Percentiles rank a stretch among this genome's conserved stretches.
phyloP scores from a whole-genome alignment of 2,888 invertebrate species.

The Philonicus albiceps region DNA sequence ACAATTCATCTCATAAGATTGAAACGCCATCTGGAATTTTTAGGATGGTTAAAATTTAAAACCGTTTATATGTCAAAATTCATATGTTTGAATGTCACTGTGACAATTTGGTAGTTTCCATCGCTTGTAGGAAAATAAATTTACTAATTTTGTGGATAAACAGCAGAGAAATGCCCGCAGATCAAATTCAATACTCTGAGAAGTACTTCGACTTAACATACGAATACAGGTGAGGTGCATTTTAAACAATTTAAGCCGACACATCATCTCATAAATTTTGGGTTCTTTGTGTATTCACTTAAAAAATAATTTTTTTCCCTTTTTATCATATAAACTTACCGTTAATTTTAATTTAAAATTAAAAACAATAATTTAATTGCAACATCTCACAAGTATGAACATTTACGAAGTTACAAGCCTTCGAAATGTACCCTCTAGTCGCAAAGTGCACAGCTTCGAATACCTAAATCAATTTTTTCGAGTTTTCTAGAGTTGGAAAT shows the following conservation, averaged over 20 bases:
- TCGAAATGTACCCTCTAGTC: too few species aligned
- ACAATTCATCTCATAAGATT: not conserved
- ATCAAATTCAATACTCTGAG: slow-evolving; percentile 91
- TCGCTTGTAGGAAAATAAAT: not conserved
- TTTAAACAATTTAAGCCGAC: not conserved
- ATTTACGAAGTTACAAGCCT: too few species aligned
- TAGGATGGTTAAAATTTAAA: not conserved
- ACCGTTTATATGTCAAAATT: not conserved
- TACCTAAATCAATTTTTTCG: too few species aligned
- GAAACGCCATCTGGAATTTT: not conserved
- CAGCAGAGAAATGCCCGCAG: slow-evolving; percentile 71
- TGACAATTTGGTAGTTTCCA: not conserved
- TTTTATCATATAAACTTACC: too few species aligned
- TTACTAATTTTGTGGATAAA: not conserved
- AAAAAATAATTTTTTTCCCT: too few species aligned
- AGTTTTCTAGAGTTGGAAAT: too few species aligned
- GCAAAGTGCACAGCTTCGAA: too few species aligned
- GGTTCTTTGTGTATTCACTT: not conserved
- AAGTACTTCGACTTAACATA: slow-evolving; percentile 87
- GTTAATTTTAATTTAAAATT: too few species aligned
- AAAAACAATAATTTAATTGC: too few species aligned
- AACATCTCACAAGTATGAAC: too few species aligned
- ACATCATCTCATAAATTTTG: not conserved
- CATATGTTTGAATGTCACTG: not conserved
- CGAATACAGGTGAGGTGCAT: slow-evolving; percentile 80